Percentiles rank a stretch among this genome's conserved stretches.
Evolutionary conservation across 2,113 vertebrate species (phyloP).

Genomic region (Ginglymostoma cirratum): DNA sequence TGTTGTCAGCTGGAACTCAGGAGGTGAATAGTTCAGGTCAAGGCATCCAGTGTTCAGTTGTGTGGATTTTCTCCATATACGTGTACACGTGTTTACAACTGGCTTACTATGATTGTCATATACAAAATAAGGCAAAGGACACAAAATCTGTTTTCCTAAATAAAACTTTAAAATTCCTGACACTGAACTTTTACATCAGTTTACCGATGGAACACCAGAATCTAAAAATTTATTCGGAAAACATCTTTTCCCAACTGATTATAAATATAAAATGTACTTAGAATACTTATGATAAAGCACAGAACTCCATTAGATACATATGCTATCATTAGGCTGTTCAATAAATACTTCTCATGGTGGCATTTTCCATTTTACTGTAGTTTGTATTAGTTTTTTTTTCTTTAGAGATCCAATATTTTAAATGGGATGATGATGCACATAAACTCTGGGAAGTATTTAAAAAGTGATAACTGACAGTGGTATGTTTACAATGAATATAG

Average conservation of each 20-base stretch:
- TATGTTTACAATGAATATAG: neutral
- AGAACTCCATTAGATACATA: neutral
- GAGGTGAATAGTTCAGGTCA: neutral
- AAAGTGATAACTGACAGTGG: constrained; percentile 16
- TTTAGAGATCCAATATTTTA: neutral
- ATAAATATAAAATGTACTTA: neutral
- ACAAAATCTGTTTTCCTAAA: neutral
- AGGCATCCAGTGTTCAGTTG: neutral
- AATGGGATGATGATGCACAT: neutral
- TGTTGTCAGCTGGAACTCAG: neutral
- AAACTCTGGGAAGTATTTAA: neutral
- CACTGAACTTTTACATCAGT: neutral
- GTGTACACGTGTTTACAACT: neutral
- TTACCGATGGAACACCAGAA: neutral
- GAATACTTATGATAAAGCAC: neutral
- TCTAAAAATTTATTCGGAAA: neutral
- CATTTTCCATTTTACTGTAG: neutral
- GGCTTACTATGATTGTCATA: neutral
- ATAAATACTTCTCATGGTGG: neutral
- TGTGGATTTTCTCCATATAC: neutral
- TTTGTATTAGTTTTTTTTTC: neutral
- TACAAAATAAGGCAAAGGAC: neutral
- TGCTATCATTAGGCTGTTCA: neutral
- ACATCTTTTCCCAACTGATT: neutral
- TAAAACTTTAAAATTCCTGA: neutral